These are phyloP conservation scores for Trachurus trachurus DNA, from an alignment of 2,797 vertebrate genomes.

Conservation along the genomic window DNA sequence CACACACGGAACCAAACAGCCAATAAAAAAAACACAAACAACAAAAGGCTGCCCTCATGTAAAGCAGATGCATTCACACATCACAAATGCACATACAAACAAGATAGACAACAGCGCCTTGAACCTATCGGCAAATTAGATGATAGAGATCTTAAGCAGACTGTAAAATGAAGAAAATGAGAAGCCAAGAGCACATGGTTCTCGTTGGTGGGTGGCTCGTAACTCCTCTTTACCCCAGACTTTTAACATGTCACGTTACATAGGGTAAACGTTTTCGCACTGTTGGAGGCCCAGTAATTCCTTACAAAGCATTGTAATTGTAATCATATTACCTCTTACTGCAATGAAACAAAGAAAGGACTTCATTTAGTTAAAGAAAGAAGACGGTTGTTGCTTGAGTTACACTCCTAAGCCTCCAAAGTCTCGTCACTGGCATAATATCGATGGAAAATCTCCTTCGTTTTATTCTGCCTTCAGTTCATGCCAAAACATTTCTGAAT, in stretches of 20 bases:
- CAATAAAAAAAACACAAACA: slow-evolving; percentile 69
- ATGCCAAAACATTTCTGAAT: slow-evolving; percentile 39
- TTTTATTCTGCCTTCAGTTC: slow-evolving; percentile 17
- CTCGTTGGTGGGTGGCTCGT: slow-evolving; percentile 38
- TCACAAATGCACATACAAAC: slow-evolving; percentile 27
- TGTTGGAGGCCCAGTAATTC: background rate
- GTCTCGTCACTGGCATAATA: slow-evolving; percentile 31
- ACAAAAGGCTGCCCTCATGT: slow-evolving; percentile 36
- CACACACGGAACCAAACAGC: slow-evolving; percentile 52
- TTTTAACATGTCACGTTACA: slow-evolving; percentile 12
- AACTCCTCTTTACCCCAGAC: slow-evolving; percentile 13
- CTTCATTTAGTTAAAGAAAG: slow-evolving; percentile 21
- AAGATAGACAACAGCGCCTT: slow-evolving; percentile 38
- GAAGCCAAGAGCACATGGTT: slow-evolving; percentile 32
- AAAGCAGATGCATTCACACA: slow-evolving; percentile 61
- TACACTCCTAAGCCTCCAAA: slow-evolving; percentile 34
- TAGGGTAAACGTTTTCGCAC: slow-evolving; percentile 2
- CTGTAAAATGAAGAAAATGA: slow-evolving; percentile 55
- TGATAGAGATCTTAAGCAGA: slow-evolving; percentile 45
- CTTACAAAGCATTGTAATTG: background rate
- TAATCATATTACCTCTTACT: slow-evolving; percentile 15
- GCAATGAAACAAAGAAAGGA: slow-evolving; percentile 4
- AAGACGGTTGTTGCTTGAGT: slow-evolving; percentile 31
- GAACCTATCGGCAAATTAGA: slow-evolving; percentile 42
- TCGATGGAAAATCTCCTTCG: slow-evolving; percentile 8